phyloP scores from a whole-genome alignment of 2,113 vertebrate species.

The Nyctereutes procyonoides region DNA sequence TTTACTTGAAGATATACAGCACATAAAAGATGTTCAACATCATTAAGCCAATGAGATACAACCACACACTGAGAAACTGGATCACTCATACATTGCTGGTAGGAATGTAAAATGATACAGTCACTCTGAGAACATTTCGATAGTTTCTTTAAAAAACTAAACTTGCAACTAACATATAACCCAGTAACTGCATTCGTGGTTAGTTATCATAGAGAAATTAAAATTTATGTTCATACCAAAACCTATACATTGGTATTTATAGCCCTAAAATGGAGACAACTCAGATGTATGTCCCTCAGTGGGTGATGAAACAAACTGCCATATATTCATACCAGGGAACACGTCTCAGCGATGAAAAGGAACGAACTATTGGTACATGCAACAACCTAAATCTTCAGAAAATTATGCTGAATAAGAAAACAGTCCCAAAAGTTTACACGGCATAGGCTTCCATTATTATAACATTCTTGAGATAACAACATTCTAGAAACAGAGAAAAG shows the following conservation, averaged over 20 bases:
- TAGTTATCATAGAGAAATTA: not conserved
- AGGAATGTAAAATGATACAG: not conserved
- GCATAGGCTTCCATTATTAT: not conserved
- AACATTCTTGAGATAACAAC: not conserved
- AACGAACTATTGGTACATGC: not conserved
- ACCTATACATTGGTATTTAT: not conserved
- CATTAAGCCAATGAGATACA: not conserved
- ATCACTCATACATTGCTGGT: not conserved
- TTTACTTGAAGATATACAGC: not conserved
- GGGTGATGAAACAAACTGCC: not conserved
- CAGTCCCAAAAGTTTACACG: not conserved
- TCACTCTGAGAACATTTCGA: not conserved
- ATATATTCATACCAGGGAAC: not conserved
- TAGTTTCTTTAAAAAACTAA: not conserved
- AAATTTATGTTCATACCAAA: not conserved
- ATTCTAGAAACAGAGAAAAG: not conserved
- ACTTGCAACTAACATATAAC: not conserved
- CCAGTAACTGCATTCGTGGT: not conserved
- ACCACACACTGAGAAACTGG: not conserved
- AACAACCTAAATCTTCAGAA: not conserved
- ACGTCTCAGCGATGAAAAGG: not conserved
- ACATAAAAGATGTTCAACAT: not conserved
- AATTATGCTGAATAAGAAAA: not conserved
- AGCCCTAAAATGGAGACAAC: not conserved
- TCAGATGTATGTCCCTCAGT: not conserved